Evolutionary conservation across 1,140 invertebrate genomes (phyloP), one percentile per base, ranked within the genome.

Genomic region (Panagrolaimus sp.): DNA sequence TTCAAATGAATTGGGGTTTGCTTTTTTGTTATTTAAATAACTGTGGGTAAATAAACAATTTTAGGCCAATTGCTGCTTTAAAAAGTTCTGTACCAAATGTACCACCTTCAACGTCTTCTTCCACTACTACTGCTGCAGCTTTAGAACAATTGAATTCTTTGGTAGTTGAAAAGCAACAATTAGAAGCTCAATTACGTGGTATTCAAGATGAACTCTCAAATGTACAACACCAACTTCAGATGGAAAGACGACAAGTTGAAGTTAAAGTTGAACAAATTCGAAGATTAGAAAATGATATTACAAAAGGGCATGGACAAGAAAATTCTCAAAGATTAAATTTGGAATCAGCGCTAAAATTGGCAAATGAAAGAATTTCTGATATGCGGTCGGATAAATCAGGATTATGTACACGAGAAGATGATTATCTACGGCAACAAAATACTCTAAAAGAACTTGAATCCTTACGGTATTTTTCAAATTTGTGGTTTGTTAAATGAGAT

Each of bases 1-100:
- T 82, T 93, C 91, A 3, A 81, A 77, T 64, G 80, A 81, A 43
- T 68, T 75, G 16, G 68, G 75, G 31, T 38, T 38, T 4, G 31
- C 7, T 38, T 38, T 2, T 38, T 38, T 38, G 2, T 38, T 38
- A 38, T 7, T 48, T 38, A 45, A 31, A 61, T 43, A 47, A 53
- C 44, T 70, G 13, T 14, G 5, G 4, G 20, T 7, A 8, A 38
- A 44, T n/a, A 13, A 66, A 38, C 7, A 4, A 38, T 38, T 38
- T 38, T 38, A 38, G 31, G 7, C 31, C 31, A 4, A 38, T 38
- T 38, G 31, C 31, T 38, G 31, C 31, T 4, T 38, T 38, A 38
- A 38, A 38, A 38, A 38, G 31, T 38, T 38, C 31, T 2, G 7
- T 7, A 4, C 7, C 31, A 7, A 38, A 38, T 38, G 31, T 2